Conservation (phyloP, 2,888 invertebrate species). For the Macropis europaea region DNA sequence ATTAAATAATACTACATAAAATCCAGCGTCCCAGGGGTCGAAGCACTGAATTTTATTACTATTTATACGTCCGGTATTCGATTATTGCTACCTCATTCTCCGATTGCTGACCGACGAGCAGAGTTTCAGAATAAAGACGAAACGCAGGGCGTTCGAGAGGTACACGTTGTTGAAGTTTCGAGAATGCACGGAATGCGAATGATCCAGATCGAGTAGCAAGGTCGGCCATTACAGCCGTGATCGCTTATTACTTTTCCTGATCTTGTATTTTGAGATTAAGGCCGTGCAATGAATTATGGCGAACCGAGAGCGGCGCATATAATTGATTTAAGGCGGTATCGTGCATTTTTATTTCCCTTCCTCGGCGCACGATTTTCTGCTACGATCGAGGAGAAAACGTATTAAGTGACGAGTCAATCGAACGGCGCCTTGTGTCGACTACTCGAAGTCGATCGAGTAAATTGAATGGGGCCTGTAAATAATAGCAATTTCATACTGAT, state of each 20-base stretch:
- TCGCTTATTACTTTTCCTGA: slow-evolving; percentile 47
- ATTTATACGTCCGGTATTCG: too few relatives aligned
- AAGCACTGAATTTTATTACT: too few relatives aligned
- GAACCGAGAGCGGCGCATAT: slow-evolving; percentile 37
- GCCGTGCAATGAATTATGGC: slow-evolving; percentile 45
- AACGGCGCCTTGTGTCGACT: slow-evolving; percentile 29
- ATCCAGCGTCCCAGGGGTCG: too few relatives aligned
- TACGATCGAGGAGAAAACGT: slow-evolving; percentile 1
- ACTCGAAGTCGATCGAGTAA: too few relatives aligned
- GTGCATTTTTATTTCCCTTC: neutral
- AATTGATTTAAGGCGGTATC: slow-evolving; percentile 40
- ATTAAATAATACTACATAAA: too few relatives aligned
- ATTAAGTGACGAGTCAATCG: slow-evolving; percentile 41
- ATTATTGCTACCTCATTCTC: too few relatives aligned
- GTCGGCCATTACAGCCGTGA: slow-evolving; percentile 27
- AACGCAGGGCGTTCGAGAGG: neutral
- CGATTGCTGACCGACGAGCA: neutral
- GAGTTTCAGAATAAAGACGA: slow-evolving; percentile 2
- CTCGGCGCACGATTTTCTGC: slow-evolving; percentile 8
- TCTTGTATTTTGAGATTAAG: slow-evolving; percentile 49
- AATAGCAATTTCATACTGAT: too few relatives aligned
- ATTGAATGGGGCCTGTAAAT: too few relatives aligned
- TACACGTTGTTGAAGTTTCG: slow-evolving; percentile 17
- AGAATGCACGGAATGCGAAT: slow-evolving; percentile 42
- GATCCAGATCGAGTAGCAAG: slow-evolving; percentile 54